phyloP scores from a whole-genome alignment of 2,113 vertebrate genomes.

The Bostrychus sinensis region DNA sequence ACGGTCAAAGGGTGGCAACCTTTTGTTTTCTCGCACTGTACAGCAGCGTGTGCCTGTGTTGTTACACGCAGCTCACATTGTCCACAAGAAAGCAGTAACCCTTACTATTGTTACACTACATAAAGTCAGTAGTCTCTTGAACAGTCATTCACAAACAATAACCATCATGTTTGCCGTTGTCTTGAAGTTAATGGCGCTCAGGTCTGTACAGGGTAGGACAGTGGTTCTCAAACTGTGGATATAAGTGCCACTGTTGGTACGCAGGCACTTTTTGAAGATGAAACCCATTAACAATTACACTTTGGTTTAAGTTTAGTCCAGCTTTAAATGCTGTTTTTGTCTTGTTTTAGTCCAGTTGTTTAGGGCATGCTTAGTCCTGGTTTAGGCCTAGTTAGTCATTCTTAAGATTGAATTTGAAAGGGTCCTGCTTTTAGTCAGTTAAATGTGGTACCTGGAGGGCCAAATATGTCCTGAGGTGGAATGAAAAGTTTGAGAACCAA shows the following conservation, averaged over 20 bases:
- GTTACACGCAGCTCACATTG: slow-evolving; percentile 9
- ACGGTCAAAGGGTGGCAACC: slow-evolving; percentile 6
- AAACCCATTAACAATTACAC: no score
- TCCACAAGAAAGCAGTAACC: slow-evolving; percentile 12
- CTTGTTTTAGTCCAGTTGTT: not conserved
- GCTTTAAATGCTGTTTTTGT: no score
- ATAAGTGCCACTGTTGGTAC: no score
- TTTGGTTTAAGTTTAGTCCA: no score
- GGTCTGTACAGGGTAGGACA: not conserved
- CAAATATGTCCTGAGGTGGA: not conserved
- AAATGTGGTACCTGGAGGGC: not conserved
- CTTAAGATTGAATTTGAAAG: not conserved
- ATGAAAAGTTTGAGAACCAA: not conserved
- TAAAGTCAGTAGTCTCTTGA: not conserved
- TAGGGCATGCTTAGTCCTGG: not conserved
- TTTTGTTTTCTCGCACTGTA: slow-evolving; percentile 16
- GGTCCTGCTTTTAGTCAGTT: not conserved
- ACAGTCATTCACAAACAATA: not conserved
- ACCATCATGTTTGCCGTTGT: not conserved
- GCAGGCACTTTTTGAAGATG: no score
- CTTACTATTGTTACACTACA: not conserved
- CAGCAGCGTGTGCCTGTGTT: not conserved
- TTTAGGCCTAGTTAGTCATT: not conserved
- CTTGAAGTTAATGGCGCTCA: not conserved
- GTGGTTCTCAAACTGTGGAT: not conserved